A percentile compares a stretch with the other conserved stretches of the same genome.
phyloP scores from a whole-genome alignment of 2,888 invertebrate species.

The Ophraella communa region DNA sequence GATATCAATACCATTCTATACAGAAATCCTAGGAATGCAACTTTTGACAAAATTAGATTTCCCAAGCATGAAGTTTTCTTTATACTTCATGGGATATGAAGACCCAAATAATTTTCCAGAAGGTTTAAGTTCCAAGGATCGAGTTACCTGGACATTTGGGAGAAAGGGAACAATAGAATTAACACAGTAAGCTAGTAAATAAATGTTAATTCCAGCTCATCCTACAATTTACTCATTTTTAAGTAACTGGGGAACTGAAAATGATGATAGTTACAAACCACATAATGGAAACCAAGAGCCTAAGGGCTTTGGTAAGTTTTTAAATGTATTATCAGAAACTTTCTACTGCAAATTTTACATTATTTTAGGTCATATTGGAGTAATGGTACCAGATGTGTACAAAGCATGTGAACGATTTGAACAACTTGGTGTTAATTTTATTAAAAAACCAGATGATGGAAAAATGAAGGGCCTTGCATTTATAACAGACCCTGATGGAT shows the following conservation, averaged over 20 bases:
- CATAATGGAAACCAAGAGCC: slow-evolving; percentile 93
- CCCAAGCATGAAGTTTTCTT: slow-evolving; percentile 84
- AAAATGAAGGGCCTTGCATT: slow-evolving; percentile 95
- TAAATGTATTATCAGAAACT: too few relatives aligned
- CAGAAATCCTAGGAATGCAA: slow-evolving; percentile 89
- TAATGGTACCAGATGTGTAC: slow-evolving; percentile 88
- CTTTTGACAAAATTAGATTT: slow-evolving; percentile 88
- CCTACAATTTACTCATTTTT: slow-evolving; percentile 50
- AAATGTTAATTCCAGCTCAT: not conserved
- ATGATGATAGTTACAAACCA: slow-evolving; percentile 76
- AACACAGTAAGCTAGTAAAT: slow-evolving; percentile 77
- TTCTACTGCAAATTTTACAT: too few relatives aligned
- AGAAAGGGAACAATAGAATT: slow-evolving; percentile 88
- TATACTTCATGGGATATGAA: slow-evolving; percentile 94
- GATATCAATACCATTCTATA: slow-evolving; percentile 88
- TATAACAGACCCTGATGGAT: slow-evolving; percentile 94
- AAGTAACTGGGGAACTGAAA: slow-evolving; percentile 96
- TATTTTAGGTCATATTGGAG: slow-evolving; percentile 82
- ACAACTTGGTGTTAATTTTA: slow-evolving; percentile 82
- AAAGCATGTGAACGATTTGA: slow-evolving; percentile 87
- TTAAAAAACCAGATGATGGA: slow-evolving; percentile 89
- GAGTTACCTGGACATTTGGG: slow-evolving; percentile 78
- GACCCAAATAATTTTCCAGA: slow-evolving; percentile 70
- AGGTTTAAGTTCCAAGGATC: slow-evolving; percentile 67
- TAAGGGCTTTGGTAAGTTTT: slow-evolving; percentile 75